These are phyloP conservation scores for Centroberyx gerrardi DNA, from an alignment of 2,797 vertebrate genomes.

Conservation along the genomic window DNA sequence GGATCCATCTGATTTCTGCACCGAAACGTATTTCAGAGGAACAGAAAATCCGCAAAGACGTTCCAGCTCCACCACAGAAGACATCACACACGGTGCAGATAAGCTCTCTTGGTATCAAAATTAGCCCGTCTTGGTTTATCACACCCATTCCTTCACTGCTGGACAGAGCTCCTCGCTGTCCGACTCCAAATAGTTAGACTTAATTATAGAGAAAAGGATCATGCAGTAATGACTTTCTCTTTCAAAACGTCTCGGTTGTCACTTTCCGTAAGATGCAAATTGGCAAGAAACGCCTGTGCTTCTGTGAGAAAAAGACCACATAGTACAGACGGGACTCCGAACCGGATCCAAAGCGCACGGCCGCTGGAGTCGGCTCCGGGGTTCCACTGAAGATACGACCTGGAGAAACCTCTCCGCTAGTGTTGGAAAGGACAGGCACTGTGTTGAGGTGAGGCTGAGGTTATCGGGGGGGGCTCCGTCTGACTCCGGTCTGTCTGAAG, in stretches of 20 bases:
- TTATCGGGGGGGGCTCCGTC: not conserved
- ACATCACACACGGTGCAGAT: slow-evolving; percentile 22
- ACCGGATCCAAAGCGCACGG: slow-evolving; percentile 29
- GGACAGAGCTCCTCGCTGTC: not conserved
- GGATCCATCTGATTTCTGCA: not conserved
- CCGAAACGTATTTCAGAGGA: not conserved
- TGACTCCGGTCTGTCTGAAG: not conserved
- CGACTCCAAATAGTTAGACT: not conserved
- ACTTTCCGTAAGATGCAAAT: slow-evolving; percentile 10
- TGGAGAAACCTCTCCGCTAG: slow-evolving; percentile 29
- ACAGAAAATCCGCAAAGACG: slow-evolving; percentile 1
- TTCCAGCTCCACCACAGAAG: slow-evolving; percentile 6
- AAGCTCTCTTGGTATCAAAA: slow-evolving; percentile 45
- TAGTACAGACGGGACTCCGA: slow-evolving; percentile 35
- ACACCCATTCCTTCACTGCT: not conserved
- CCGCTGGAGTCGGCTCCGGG: slow-evolving; percentile 25
- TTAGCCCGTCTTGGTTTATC: slow-evolving; percentile 24
- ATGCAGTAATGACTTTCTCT: slow-evolving; percentile 50
- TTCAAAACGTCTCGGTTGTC: slow-evolving; percentile 11
- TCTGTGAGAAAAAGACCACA: slow-evolving; percentile 31
- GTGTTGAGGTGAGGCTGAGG: slow-evolving; percentile 61
- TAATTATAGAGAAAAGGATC: slow-evolving; percentile 38
- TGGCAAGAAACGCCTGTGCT: slow-evolving; percentile 45
- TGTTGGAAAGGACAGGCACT: slow-evolving; percentile 74
- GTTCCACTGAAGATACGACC: slow-evolving; percentile 5